phyloP scores from a whole-genome alignment of 2,113 vertebrate species.

The Nyctibius bracteatus region DNA sequence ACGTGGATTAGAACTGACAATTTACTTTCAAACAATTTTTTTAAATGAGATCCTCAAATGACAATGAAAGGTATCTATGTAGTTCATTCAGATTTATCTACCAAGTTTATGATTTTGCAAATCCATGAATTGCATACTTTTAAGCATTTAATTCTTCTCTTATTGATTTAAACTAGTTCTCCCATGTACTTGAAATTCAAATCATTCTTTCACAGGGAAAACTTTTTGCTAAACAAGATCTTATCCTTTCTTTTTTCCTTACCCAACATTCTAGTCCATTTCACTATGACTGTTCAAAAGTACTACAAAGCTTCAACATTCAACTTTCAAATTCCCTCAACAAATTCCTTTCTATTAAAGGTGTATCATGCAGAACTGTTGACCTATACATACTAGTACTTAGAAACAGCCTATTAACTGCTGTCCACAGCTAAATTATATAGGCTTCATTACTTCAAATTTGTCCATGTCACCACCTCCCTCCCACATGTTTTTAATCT shows the following conservation, averaged over 20 bases:
- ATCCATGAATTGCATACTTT: neutral
- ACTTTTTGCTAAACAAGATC: neutral
- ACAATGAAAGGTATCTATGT: neutral
- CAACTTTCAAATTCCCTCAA: neutral
- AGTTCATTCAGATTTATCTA: neutral
- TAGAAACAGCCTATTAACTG: constrained; percentile 42
- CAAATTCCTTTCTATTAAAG: neutral
- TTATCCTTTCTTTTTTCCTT: neutral
- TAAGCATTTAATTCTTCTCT: neutral
- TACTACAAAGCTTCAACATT: neutral
- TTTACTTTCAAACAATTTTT: neutral
- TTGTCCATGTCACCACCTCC: constrained; percentile 51
- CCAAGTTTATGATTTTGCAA: neutral
- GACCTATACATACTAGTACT: constrained; percentile 10
- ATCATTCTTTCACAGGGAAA: neutral
- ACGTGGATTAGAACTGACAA: neutral
- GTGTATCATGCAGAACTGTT: constrained; percentile 25
- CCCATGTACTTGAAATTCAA: neutral
- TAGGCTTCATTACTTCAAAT: constrained; percentile 57
- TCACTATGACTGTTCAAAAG: neutral
- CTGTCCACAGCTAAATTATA: constrained; percentile 58
- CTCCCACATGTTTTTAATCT: constrained; percentile 55
- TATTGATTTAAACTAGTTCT: neutral
- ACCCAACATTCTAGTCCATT: neutral
- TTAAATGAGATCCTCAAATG: neutral